Evolutionary conservation across 2,888 invertebrate genomes (phyloP).

Genomic region (Pseudanteris insignis): DNA sequence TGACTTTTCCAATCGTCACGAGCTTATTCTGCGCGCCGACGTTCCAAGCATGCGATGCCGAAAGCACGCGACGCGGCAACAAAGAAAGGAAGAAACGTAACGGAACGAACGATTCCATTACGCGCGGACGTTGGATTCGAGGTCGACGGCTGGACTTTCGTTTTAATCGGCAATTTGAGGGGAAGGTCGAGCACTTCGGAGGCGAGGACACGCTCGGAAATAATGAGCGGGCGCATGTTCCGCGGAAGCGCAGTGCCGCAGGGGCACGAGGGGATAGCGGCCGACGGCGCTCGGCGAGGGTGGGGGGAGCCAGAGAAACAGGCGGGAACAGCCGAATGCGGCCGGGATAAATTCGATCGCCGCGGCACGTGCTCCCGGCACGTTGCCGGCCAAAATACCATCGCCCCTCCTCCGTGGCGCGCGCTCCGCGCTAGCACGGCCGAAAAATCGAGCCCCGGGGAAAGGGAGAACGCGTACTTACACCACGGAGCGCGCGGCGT

Average conservation of each 20-base stretch:
- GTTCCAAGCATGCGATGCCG: not conserved
- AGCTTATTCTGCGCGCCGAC: not conserved
- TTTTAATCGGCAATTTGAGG: slow-evolving; percentile 36
- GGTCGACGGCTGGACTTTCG: slow-evolving; percentile 39
- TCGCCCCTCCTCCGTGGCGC: slow-evolving; percentile 3
- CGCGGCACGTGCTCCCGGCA: slow-evolving; percentile 34
- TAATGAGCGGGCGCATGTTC: slow-evolving; percentile 37
- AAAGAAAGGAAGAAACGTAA: slow-evolving; percentile 29
- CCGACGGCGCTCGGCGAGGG: not conserved
- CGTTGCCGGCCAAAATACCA: slow-evolving; percentile 8
- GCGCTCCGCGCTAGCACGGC: slow-evolving; percentile 6
- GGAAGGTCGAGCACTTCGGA: slow-evolving; percentile 37
- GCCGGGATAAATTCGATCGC: slow-evolving; percentile 24
- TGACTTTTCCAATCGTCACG: too few species aligned
- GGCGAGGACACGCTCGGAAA: slow-evolving; percentile 39
- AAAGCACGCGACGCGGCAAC: slow-evolving; percentile 17
- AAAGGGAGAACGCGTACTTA: slow-evolving; percentile 22
- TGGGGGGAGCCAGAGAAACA: slow-evolving; percentile 5
- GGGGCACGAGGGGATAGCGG: not conserved
- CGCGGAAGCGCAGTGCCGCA: slow-evolving; percentile 6
- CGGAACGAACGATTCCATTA: slow-evolving; percentile 25
- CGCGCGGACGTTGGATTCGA: slow-evolving; percentile 24
- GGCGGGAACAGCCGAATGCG: not conserved
- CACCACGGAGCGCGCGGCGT: slow-evolving; percentile 5
- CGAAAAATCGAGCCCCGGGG: slow-evolving; percentile 10